Evolutionary conservation across 2,113 vertebrate species (phyloP).

Genomic region (Dasypus novemcinctus): DNA sequence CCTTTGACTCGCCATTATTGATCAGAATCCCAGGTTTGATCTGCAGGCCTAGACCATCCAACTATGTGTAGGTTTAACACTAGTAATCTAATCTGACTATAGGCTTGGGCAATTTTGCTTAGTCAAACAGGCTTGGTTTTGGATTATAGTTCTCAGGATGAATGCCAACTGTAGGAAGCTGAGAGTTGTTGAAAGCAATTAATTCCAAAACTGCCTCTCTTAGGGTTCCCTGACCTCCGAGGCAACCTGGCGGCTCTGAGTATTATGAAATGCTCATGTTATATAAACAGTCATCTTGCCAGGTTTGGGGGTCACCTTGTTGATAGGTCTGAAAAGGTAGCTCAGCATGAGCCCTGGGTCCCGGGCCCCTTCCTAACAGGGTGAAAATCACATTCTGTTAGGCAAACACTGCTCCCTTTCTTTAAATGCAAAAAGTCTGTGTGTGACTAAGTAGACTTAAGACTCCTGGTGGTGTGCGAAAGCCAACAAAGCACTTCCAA

Average conservation of each 20-base stretch:
- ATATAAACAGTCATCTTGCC: background rate
- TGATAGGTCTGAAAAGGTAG: background rate
- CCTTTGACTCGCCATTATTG: background rate
- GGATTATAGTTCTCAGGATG: background rate
- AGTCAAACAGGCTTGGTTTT: background rate
- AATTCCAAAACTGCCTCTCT: background rate
- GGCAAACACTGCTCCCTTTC: background rate
- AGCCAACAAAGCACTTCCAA: background rate
- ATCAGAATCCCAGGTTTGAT: background rate
- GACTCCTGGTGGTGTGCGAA: background rate
- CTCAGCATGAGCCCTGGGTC: background rate
- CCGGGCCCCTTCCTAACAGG: background rate
- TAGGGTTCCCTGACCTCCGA: background rate
- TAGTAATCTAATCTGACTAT: background rate
- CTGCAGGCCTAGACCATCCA: background rate
- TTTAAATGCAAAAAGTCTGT: background rate
- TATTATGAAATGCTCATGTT: background rate
- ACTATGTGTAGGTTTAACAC: background rate
- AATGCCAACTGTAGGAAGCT: background rate
- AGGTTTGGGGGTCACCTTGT: background rate
- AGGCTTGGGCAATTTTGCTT: background rate
- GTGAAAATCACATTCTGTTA: background rate
- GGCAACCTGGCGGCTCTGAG: background rate
- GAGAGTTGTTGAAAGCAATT: background rate
- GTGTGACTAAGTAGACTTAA: background rate